Conservation (phyloP, 64 coral and sea anemone genomes). For the Trachythela sp. region DNA sequence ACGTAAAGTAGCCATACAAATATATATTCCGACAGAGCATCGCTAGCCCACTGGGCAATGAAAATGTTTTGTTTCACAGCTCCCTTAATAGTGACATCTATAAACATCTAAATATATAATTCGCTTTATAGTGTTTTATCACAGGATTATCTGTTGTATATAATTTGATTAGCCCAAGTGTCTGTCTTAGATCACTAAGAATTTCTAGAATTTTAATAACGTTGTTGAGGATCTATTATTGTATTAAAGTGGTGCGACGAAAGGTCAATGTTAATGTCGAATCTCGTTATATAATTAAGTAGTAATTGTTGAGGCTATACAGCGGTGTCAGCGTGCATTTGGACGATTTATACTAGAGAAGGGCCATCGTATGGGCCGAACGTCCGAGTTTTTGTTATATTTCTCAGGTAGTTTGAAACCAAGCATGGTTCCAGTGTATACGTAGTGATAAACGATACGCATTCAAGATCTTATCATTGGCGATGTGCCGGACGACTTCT, state of each 20-base stretch:
- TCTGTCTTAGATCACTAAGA: background rate
- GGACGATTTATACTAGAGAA: too few relatives aligned
- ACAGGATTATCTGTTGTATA: background rate
- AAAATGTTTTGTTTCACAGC: background rate
- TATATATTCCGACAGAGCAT: too few relatives aligned
- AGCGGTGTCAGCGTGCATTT: too few relatives aligned
- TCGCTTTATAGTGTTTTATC: background rate
- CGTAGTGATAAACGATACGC: too few relatives aligned
- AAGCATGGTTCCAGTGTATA: too few relatives aligned
- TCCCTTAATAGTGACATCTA: background rate
- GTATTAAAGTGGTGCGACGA: background rate
- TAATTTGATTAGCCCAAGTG: background rate
- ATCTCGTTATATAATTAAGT: background rate
- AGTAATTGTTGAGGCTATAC: background rate
- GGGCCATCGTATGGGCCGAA: too few relatives aligned
- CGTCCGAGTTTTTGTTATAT: too few relatives aligned
- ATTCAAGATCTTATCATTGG: too few relatives aligned
- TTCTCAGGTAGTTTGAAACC: too few relatives aligned
- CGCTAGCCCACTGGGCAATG: too few relatives aligned
- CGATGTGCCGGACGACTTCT: too few relatives aligned
- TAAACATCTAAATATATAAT: background rate
- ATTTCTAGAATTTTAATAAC: conserved; percentile 13
- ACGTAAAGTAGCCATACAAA: too few relatives aligned
- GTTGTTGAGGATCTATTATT: background rate
- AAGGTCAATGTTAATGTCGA: background rate